Evolutionary conservation across 2,888 invertebrate species (phyloP).

Genomic region (Parnassius orleans): DNA sequence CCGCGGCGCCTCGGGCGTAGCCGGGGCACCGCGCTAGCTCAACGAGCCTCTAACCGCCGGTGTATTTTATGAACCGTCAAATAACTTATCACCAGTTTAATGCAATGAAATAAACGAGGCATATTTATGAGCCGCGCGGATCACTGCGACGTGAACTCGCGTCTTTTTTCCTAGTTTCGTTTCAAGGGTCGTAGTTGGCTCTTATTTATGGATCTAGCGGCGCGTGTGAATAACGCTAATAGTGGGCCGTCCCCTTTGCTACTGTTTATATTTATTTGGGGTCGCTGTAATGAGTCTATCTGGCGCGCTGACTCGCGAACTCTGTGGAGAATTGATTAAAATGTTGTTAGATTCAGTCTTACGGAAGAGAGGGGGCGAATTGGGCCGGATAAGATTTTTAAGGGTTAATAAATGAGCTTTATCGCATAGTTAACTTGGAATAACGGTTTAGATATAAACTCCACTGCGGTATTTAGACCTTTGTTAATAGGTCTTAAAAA

Average conservation of each 20-base stretch:
- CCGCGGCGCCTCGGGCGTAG: slow-evolving; percentile 55
- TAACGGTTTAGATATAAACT: slow-evolving; percentile 40
- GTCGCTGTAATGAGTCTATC: slow-evolving; percentile 78
- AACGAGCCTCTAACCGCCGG: slow-evolving; percentile 49
- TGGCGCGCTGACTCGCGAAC: slow-evolving; percentile 78
- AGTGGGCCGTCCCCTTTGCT: slow-evolving; percentile 71
- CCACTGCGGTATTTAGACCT: slow-evolving; percentile 33
- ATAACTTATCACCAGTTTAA: slow-evolving; percentile 79
- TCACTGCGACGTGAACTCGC: slow-evolving; percentile 66
- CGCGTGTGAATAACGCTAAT: slow-evolving; percentile 79
- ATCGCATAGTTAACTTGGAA: slow-evolving; percentile 51
- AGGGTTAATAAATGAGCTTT: slow-evolving; percentile 61
- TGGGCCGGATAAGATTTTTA: slow-evolving; percentile 59
- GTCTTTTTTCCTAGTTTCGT: slow-evolving; percentile 56
- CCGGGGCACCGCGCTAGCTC: slow-evolving; percentile 49
- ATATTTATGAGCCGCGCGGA: slow-evolving; percentile 73
- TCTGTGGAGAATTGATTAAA: slow-evolving; percentile 80
- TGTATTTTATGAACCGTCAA: slow-evolving; percentile 77
- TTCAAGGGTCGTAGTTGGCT: slow-evolving; percentile 62
- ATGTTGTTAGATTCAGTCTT: slow-evolving; percentile 76
- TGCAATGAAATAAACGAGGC: slow-evolving; percentile 76
- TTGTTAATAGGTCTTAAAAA: slow-evolving; percentile 39
- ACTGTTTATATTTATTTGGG: slow-evolving; percentile 81
- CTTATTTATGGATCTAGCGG: slow-evolving; percentile 76
- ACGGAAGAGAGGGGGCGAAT: slow-evolving; percentile 69